Evolutionary conservation across 2,113 vertebrate genomes (phyloP).

Genomic region (Podilymbus podiceps): DNA sequence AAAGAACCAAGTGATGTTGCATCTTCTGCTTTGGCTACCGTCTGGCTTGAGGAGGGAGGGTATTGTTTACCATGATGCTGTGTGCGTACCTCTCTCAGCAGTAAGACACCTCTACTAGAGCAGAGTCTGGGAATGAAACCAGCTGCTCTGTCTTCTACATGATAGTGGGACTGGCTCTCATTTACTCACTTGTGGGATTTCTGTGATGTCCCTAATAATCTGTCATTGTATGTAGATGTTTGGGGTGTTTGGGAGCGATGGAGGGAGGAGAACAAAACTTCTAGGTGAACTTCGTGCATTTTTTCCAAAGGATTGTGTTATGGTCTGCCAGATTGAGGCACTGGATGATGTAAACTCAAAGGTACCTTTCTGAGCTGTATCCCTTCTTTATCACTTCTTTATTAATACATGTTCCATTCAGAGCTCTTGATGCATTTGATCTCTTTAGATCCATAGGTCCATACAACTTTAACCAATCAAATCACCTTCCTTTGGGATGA

Average conservation of each 20-base stretch:
- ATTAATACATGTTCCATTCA: neutral
- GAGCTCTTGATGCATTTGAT: neutral
- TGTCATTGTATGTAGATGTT: neutral
- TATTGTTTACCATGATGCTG: neutral
- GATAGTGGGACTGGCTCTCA: neutral
- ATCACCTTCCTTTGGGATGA: neutral
- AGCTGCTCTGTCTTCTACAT: neutral
- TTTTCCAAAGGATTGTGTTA: neutral
- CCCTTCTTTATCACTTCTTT: neutral
- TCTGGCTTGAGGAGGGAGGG: neutral
- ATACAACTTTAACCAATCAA: neutral
- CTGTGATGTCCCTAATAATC: neutral
- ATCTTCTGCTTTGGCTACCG: neutral
- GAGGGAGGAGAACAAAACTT: neutral
- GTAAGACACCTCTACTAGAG: neutral
- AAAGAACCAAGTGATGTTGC: neutral
- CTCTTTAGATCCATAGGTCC: neutral
- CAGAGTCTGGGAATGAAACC: neutral
- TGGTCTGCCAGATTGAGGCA: neutral
- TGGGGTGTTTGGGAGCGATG: accelerated
- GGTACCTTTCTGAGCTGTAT: neutral
- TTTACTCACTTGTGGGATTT: neutral
- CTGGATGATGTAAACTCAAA: neutral
- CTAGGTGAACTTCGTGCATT: neutral
- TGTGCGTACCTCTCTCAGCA: neutral